Base-by-base conservation (phyloP, 2,113 vertebrate genomes). In the Felis chaus region DNA sequence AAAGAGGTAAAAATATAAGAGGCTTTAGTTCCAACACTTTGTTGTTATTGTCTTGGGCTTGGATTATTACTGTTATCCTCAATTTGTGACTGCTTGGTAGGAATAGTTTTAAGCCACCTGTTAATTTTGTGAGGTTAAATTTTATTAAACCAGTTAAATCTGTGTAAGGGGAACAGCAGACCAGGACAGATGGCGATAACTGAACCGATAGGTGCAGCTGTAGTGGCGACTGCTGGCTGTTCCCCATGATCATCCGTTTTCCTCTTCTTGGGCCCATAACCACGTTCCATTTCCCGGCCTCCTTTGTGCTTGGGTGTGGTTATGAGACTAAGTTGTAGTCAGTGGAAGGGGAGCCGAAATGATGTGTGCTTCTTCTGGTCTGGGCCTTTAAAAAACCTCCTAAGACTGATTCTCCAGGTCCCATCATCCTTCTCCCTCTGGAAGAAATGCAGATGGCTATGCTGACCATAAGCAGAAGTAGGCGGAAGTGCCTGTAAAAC, bases 31-130 rank as follows among this genome's bases (percentile, higher is more conserved):
- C 16, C 27, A 8, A 23, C 8, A n/a, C 79, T 66, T 79, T 69
- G 36, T 73, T 82, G 48, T 69, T 73, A 27, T 31, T 87, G 57
- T 10, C 41, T 90, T 69, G 25, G 50, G 16, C 39, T 76, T 68
- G 21, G 23, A 53, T 94, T 87, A 69, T 91, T 94, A 80, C 25
- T 86, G 45, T 63, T 76, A 31, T 53, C 68, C 91, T 94, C 68
- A 82, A 25, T 63, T 69, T 53, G n/a, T 91, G 74, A 69, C 68
- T 91, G 71, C 10, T 94, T 91, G 31, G 16, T n/a, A 68, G 73
- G 50, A 82, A 50, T 94, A 53, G 53, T 76, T 93, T 63, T 45
- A 91, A 94, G 14, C 21, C 29, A 63, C 27, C 53, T 33, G 8
- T 81, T 83, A n/a, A 83, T 78, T 94, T 91, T 55, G 45, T 15